Conservation (phyloP, 2,113 vertebrate genomes). For the Mormyrus lacerda region DNA sequence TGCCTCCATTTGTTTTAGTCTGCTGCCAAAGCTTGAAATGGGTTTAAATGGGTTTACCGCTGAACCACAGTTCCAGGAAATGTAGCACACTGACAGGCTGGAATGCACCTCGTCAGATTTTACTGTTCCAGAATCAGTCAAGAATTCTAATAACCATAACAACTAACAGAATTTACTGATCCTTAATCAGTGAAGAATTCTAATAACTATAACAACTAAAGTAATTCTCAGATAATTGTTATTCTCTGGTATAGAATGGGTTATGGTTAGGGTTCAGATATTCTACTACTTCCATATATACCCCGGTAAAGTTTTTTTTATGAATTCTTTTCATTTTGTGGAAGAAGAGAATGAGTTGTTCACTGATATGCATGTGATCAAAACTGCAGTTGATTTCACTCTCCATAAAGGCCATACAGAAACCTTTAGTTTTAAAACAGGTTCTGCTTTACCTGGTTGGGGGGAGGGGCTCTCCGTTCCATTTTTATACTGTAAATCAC, state of each 20-base stretch:
- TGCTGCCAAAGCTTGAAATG: slow-evolving; percentile 19
- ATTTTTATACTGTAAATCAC: neutral
- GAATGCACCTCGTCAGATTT: neutral
- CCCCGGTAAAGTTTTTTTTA: neutral
- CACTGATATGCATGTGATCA: neutral
- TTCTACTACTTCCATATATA: neutral
- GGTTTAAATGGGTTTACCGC: slow-evolving; percentile 11
- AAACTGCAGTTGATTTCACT: neutral
- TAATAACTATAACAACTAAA: slow-evolving; percentile 15
- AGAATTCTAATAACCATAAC: slow-evolving; percentile 10
- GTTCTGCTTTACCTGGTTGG: neutral
- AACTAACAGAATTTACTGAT: neutral
- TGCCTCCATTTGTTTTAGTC: slow-evolving; percentile 21
- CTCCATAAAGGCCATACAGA: neutral
- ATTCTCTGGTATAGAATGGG: neutral
- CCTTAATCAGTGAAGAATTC: slow-evolving; percentile 7
- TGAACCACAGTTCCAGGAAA: neutral
- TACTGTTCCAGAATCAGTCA: slow-evolving; percentile 12
- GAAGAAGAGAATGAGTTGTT: neutral
- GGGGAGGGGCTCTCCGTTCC: neutral
- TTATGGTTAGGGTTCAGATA: neutral
- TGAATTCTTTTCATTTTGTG: neutral
- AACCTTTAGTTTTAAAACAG: neutral
- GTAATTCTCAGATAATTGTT: neutral
- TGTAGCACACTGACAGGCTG: slow-evolving; percentile 18